A percentile compares a stretch with the other conserved stretches of the same genome.
Evolutionary conservation across 37 sponge, comb jelly and placozoan species (phyloP).

Genomic region (Diacarnus erythraeanus): DNA sequence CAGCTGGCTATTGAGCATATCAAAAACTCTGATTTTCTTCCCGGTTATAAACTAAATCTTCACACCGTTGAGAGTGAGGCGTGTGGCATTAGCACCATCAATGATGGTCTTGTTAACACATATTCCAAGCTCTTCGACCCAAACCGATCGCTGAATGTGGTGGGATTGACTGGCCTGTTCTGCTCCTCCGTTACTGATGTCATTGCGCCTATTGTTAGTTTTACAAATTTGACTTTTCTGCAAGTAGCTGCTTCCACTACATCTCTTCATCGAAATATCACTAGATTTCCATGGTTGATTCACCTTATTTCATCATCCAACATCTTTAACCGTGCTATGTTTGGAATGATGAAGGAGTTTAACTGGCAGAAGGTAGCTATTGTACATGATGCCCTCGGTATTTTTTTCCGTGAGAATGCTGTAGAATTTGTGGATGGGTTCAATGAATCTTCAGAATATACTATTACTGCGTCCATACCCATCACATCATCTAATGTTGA

Average conservation of each 20-base stretch:
- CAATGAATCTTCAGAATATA: not conserved
- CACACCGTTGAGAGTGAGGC: constrained; percentile 13
- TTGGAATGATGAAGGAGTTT: constrained; percentile 24
- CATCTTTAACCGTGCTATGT: constrained; percentile 10
- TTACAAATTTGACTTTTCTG: not conserved
- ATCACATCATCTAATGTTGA: not conserved
- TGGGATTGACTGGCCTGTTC: constrained; percentile 30
- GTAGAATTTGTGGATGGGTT: not conserved
- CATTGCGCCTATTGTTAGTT: constrained; percentile 5
- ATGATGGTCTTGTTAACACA: not conserved
- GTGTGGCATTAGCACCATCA: constrained; percentile 1
- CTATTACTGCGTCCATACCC: not conserved
- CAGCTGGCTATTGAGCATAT: constrained; percentile 44
- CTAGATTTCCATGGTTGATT: not conserved
- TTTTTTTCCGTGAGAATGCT: constrained; percentile 14
- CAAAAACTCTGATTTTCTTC: constrained; percentile 24
- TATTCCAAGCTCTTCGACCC: not conserved
- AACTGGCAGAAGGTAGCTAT: constrained; percentile 18
- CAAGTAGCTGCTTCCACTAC: constrained; percentile 37
- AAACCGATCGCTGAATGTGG: not conserved
- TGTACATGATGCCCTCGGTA: not conserved
- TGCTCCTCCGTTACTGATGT: constrained; percentile 27
- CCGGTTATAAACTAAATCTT: constrained; percentile 37
- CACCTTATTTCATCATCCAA: not conserved
- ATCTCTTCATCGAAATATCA: not conserved